phyloP scores from a whole-genome alignment of 2,888 invertebrate genomes.

The Drosophila aldrichi region DNA sequence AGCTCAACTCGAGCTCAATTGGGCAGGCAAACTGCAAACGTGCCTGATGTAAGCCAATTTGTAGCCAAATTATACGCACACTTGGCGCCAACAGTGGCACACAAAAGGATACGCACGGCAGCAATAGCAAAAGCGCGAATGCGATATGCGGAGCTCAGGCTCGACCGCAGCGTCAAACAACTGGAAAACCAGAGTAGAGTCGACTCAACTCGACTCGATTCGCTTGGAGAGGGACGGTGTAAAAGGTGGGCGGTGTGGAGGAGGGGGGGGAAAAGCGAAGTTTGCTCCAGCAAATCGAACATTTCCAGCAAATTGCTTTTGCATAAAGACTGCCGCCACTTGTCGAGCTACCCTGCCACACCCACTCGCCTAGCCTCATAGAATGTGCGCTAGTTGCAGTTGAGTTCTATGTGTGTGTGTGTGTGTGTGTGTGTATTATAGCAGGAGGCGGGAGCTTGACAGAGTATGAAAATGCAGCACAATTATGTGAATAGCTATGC shows the following conservation, averaged over 20 bases:
- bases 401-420: slow-evolving; percentile 2
- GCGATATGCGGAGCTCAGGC: slow-evolving; percentile 30
- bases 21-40: slow-evolving; percentile 43
- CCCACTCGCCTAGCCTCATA: background rate
- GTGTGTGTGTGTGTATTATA: background rate
- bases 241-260: too few relatives aligned
- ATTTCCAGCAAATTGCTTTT: slow-evolving; percentile 83
- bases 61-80: slow-evolving; percentile 68
- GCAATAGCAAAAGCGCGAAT: slow-evolving; percentile 20
- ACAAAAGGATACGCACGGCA: slow-evolving; percentile 39
- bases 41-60: slow-evolving; percentile 70
- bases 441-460: slow-evolving; percentile 5
- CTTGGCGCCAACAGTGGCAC: slow-evolving; percentile 45
- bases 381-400: slow-evolving; percentile 15
- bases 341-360: slow-evolving; percentile 30
- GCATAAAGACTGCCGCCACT: slow-evolving; percentile 77
- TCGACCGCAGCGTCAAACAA: slow-evolving; percentile 58
- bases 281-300: slow-evolving; percentile 73
- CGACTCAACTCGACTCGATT: slow-evolving; percentile 1
- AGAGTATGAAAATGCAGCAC: slow-evolving; percentile 35
- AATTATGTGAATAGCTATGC: slow-evolving; percentile 53
- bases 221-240: background rate
- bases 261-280: background rate
- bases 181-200: slow-evolving; percentile 36
- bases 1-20: slow-evolving; percentile 48